Conservation (phyloP, 64 coral and sea anemone genomes). For the Dendronephthya gigantea region DNA sequence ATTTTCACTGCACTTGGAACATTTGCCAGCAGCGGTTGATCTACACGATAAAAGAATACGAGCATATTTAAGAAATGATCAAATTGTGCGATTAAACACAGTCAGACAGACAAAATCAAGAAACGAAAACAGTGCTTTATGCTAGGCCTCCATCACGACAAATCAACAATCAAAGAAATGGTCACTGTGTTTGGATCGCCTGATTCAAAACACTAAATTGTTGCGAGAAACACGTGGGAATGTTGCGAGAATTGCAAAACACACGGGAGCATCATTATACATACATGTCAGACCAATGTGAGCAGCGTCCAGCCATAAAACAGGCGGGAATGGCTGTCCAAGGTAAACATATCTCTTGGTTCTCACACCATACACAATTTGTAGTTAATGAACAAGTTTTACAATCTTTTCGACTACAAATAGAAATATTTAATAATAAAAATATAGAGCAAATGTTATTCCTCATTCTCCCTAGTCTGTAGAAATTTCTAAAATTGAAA, state of each 20-base stretch:
- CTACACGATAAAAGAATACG: not conserved
- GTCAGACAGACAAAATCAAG: too few relatives aligned
- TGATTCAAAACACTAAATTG: too few relatives aligned
- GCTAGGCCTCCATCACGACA: too few relatives aligned
- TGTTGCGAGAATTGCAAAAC: too few relatives aligned
- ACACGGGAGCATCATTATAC: too few relatives aligned
- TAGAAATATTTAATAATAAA: not conserved
- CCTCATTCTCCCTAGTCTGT: too few relatives aligned
- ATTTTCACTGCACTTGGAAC: slow-evolving; percentile 48
- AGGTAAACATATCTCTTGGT: slow-evolving; percentile 45
- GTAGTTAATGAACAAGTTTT: not conserved
- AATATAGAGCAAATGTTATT: not conserved
- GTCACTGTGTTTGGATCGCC: too few relatives aligned
- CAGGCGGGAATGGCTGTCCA: slow-evolving; percentile 42
- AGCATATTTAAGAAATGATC: not conserved
- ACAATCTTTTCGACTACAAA: not conserved
- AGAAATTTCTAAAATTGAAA: too few relatives aligned
- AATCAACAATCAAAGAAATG: too few relatives aligned
- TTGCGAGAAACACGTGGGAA: too few relatives aligned
- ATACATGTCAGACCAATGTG: slow-evolving; percentile 66
- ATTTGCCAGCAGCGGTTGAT: not conserved
- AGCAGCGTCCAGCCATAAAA: slow-evolving; percentile 61
- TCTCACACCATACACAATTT: slow-evolving; percentile 74
- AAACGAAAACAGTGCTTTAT: too few relatives aligned
- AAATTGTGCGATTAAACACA: too few relatives aligned